phyloP scores from a whole-genome alignment of 2,113 vertebrate genomes.

The Percina caprodes region DNA sequence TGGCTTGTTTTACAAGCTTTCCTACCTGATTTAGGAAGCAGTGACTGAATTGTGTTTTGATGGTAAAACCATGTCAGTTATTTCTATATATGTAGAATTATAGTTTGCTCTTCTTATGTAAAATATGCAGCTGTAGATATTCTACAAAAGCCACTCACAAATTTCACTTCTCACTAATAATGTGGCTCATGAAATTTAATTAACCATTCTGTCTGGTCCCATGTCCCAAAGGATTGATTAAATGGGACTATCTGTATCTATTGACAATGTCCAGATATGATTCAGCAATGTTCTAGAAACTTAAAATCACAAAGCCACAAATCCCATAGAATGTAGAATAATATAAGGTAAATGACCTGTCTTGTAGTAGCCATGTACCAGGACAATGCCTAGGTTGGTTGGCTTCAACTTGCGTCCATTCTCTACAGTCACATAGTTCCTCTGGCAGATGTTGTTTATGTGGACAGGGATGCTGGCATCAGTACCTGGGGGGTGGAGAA shows the following conservation, averaged over 20 bases:
- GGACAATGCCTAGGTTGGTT: constrained; percentile 96
- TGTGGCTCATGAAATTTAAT: neutral
- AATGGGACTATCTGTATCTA: neutral
- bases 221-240: neutral
- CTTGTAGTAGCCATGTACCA: constrained; percentile 98
- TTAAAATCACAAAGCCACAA: neutral
- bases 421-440: constrained; percentile 97
- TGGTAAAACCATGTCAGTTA: too few relatives aligned
- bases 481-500: constrained; percentile 84
- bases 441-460: constrained; percentile 98
- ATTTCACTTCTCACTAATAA: neutral
- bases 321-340: neutral
- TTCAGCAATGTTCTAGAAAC: neutral
- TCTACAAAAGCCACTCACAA: neutral
- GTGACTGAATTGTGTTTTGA: too few relatives aligned
- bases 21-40: too few relatives aligned
- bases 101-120: too few relatives aligned
- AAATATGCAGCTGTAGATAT: too few relatives aligned
- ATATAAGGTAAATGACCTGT: constrained; percentile 83
- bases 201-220: neutral
- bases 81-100: too few relatives aligned
- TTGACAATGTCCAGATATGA: neutral
- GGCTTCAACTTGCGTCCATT: constrained; percentile 93
- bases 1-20: too few relatives aligned
- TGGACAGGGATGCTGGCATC: constrained; percentile 99